Percentiles rank a stretch among this genome's conserved stretches.
Conservation (phyloP, 2,888 invertebrate genomes). For the Pollenia labialis region DNA sequence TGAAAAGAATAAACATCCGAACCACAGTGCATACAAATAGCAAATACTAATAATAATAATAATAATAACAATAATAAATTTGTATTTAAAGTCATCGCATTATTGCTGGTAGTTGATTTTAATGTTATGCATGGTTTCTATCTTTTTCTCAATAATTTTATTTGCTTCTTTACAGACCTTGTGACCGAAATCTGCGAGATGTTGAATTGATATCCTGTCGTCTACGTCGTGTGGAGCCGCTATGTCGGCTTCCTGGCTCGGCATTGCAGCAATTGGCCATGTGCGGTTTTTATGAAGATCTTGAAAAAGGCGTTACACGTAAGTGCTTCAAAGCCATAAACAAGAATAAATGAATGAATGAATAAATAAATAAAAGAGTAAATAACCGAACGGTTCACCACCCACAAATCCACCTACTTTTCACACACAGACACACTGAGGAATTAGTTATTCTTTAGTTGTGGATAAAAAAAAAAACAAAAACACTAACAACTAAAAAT, state of each 20-base stretch:
- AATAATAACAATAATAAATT: conserved; percentile 27
- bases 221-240: conserved; percentile 87
- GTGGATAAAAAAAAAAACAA: conserved; percentile 26
- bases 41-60: conserved; percentile 12
- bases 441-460: conserved; percentile 48
- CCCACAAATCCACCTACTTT: conserved; percentile 11
- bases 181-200: conserved; percentile 89
- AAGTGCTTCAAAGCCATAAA: conserved; percentile 83
- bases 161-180: conserved; percentile 86
- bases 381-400: neutral
- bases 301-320: conserved; percentile 91
- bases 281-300: conserved; percentile 91
- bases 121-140: conserved; percentile 53
- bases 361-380: conserved; percentile 30
- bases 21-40: neutral
- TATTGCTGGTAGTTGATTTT: conserved; percentile 58
- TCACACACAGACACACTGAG: conserved; percentile 1
- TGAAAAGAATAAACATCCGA: neutral
- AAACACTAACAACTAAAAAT: neutral
- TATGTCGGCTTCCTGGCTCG: conserved; percentile 88
- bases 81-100: conserved; percentile 29
- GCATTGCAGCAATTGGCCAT: conserved; percentile 90
- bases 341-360: conserved; percentile 50
- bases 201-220: conserved; percentile 89
- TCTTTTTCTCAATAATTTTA: conserved; percentile 20